Evolutionary conservation across 2,797 vertebrate species (phyloP), one percentile per base, ranked within the genome.

Genomic region (Margarornis squamiger): DNA sequence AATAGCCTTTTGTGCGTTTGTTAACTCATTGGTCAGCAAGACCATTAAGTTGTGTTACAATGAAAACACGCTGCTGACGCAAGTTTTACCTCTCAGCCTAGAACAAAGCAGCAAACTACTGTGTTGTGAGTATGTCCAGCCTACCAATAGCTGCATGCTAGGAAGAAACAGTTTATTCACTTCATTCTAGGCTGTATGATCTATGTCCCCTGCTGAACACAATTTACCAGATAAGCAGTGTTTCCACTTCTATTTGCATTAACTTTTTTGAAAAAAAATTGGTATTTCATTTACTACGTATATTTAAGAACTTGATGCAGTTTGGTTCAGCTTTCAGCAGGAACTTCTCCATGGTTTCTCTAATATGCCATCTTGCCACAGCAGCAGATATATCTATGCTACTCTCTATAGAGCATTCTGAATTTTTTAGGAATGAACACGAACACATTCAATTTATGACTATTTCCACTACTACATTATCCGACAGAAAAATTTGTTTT

Each of bases 391-490:
- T 36, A 75, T 34, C 52, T 70, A 8, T 23, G 16, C 41, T 36
- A 65, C 12, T 3, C 2, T 43, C 39, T 84, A 12, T 7, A 43
- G 66, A 92, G 26, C 21, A 62, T 36, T 92, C 46, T 46, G 27
- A 92, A 52, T 74, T 88, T 87, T 93, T 85, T 36, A 93, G 90
- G 72, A 94, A 89, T 55, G 75, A 76, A 89, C 81, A 77, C 1
- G 12, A 80, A 52, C 38, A 77, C 29, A 34, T 62, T 78, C 19
- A 65, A 21, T 45, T 72, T 66, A 76, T 32, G 15, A 82, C 52
- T 87, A 76, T 54, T 93, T 81, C 52, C 46, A 67, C 22, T 67
- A 80, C 49, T 52, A 71, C 21, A 26, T 34, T 36, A 85, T 19
- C 26, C 36, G 52, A 85, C 65, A 91, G 59, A 78, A 94, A 86